Evolutionary conservation across 2,888 invertebrate genomes (phyloP), one percentile per base, ranked within the genome.

Genomic region (Eristalis pertinax): DNA sequence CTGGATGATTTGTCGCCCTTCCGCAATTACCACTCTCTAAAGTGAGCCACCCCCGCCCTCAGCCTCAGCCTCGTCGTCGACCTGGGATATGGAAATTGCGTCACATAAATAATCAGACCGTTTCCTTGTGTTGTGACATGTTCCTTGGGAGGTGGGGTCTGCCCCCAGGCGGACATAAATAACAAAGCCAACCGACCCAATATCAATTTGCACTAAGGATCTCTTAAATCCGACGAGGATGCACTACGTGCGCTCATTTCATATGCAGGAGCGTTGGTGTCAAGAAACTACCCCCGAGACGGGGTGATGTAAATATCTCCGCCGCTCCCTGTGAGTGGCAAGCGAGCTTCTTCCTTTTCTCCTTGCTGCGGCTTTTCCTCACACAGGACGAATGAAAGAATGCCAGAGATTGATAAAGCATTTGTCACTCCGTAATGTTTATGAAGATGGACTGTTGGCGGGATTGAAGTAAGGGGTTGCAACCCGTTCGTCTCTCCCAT

Each of bases 141-240:
- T 89, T 88, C 76, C 56, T 63, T 56, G 75, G 35, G 75, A 56
- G n/a, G 24, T 50, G 26, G 26, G 50, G 50, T 1, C 56, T 67
- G 79, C 87, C 89, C 90, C 90, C 86, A 79, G 89, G 89, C 89
- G 89, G 89, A 89, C 89, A 90, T 90, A 90, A 90, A 90, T 90
- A 89, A 89, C 88, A 86, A 81, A 77, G 69, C 72, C 82, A 82
- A 74, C 89, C 85, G 76, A 81, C 89, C 88, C 72, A 84, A 86
- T 89, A 89, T 89, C 89, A 89, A 89, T 89, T 89, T 89, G 89
- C 83, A 84, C 77, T 85, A 87, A 87, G 83, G 80, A 87, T 76
- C 78, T 75, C 81, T 77, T 77, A 77, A 85, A 81, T 81, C 81
- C 76, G 29, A 63, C 60, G 56, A 85, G 64, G 77, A 77, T 74